phyloP scores from a whole-genome alignment of 2,797 vertebrate genomes.

The Simalia tracyae region DNA sequence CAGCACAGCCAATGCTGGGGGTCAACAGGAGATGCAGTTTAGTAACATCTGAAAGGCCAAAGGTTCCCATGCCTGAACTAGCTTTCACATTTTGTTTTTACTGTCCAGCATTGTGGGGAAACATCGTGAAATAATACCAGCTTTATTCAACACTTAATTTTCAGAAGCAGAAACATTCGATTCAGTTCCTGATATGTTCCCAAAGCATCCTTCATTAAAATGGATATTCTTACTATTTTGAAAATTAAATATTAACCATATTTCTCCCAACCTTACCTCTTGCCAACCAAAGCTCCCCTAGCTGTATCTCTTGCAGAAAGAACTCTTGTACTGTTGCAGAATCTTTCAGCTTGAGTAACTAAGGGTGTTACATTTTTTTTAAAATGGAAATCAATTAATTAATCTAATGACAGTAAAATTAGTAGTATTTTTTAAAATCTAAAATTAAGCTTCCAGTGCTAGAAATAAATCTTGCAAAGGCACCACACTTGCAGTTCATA shows the following conservation, averaged over 20 bases:
- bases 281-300: conserved; percentile 51
- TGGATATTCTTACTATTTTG: not conserved
- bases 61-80: not conserved
- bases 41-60: not conserved
- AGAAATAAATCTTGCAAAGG: not conserved
- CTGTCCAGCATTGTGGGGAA: not conserved
- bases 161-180: not conserved
- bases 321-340: conserved; percentile 52
- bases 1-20: not conserved
- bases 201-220: not conserved
- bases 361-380: conserved; percentile 14
- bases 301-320: conserved; percentile 54
- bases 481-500: not conserved
- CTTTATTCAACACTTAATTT: not conserved
- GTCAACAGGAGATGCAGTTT: not conserved
- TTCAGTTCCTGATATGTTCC: too few species aligned
- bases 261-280: conserved; percentile 52
- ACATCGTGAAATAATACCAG: not conserved
- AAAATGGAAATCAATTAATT: not conserved
- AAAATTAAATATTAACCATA: not conserved
- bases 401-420: not conserved
- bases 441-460: not conserved
- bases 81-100: not conserved
- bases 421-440: not conserved
- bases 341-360: conserved; percentile 44